phyloP scores from a whole-genome alignment of 1,140 invertebrate genomes.

The Lanistes nyassanus region DNA sequence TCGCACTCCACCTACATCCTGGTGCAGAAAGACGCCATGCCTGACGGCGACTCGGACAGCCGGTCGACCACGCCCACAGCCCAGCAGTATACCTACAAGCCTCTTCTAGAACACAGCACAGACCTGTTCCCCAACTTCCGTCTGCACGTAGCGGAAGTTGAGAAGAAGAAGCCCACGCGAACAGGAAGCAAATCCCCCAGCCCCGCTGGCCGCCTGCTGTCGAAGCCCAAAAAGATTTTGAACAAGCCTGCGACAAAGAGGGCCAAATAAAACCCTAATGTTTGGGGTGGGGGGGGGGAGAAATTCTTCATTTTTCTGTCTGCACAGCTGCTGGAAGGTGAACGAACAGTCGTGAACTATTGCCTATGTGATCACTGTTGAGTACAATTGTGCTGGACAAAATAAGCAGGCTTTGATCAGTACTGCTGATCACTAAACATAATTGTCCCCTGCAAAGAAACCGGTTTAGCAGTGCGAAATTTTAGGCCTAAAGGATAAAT shows the following conservation, averaged over 20 bases:
- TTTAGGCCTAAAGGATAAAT: no score
- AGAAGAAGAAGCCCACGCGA: slow-evolving; percentile 42
- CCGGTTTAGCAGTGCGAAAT: no score
- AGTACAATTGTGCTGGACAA: no score
- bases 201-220: slow-evolving; percentile 51
- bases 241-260: background rate
- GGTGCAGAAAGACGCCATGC: slow-evolving; percentile 52
- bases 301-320: no score
- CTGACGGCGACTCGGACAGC: slow-evolving; percentile 28
- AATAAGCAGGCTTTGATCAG: no score
- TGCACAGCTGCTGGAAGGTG: no score
- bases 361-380: no score
- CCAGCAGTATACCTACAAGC: slow-evolving; percentile 47
- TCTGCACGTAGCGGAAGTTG: slow-evolving; percentile 54
- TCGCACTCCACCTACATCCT: slow-evolving; percentile 58
- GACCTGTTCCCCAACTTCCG: slow-evolving; percentile 59
- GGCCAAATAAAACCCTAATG: background rate
- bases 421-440: no score
- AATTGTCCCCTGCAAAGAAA: no score
- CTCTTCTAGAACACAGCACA: slow-evolving; percentile 49
- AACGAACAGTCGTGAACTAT: no score
- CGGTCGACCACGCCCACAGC: slow-evolving; percentile 36
- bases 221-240: slow-evolving; percentile 18
- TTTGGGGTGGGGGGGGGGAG: no score
- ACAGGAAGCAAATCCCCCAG: slow-evolving; percentile 53